phyloP scores from a whole-genome alignment of 2,113 vertebrate species.

The Dasyprocta punctata region DNA sequence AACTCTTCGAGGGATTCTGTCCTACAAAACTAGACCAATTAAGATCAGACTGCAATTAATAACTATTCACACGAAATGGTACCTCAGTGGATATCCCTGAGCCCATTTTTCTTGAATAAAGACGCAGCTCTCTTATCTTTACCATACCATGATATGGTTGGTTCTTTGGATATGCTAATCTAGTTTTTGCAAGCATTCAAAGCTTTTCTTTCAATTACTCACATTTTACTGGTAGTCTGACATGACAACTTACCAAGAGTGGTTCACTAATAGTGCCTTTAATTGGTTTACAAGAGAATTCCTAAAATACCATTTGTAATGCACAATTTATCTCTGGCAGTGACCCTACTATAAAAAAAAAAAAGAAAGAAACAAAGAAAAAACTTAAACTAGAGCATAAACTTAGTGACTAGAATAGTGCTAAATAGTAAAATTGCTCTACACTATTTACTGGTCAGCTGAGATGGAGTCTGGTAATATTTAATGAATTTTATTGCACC shows the following conservation, averaged over 20 bases:
- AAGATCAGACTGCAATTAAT: neutral
- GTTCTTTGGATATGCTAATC: neutral
- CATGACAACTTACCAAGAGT: neutral
- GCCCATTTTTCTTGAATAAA: neutral
- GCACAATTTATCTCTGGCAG: constrained; percentile 22
- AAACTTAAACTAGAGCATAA: neutral
- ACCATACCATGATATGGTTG: neutral
- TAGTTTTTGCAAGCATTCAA: constrained; percentile 31
- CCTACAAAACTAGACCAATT: constrained; percentile 22
- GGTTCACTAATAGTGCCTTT: neutral
- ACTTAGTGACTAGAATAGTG: neutral
- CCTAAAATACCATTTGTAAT: neutral
- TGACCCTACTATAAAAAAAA: neutral
- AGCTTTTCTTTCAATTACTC: neutral
- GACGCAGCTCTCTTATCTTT: neutral
- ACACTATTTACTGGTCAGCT: neutral
- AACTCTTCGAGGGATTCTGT: constrained; percentile 7
- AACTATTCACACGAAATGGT: neutral
- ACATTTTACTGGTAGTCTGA: neutral
- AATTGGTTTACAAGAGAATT: neutral
- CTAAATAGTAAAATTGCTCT: constrained; percentile 17
- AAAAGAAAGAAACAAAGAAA: neutral
- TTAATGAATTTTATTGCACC: neutral
- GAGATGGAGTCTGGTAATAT: neutral
- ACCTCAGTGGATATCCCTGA: neutral